These are phyloP conservation scores for Proisotoma minuta DNA, from an alignment of 2,888 invertebrate species.

Conservation along the genomic window DNA sequence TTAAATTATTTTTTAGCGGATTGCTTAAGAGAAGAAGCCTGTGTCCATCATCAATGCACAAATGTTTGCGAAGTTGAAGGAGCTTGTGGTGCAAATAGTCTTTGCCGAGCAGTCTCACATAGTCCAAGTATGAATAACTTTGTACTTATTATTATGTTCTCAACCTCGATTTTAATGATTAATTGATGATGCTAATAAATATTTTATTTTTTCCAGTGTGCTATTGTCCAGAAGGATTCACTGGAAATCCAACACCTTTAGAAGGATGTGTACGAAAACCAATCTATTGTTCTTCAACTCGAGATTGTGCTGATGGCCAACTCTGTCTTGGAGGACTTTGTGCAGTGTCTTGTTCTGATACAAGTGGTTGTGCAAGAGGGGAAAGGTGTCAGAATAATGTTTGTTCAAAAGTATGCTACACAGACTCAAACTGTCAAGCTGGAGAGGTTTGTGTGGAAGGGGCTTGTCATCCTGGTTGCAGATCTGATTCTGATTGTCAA, in stretches of 20 bases:
- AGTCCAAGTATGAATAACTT: slow-evolving; percentile 32
- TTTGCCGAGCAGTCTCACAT: slow-evolving; percentile 55
- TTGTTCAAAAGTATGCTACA: slow-evolving; percentile 80
- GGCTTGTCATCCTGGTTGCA: slow-evolving; percentile 76
- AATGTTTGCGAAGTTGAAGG: slow-evolving; percentile 73
- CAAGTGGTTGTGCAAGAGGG: slow-evolving; percentile 69
- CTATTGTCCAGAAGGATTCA: slow-evolving; percentile 76
- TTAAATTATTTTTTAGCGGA: slow-evolving; percentile 53
- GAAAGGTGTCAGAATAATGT: slow-evolving; percentile 71
- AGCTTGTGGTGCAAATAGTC: slow-evolving; percentile 69
- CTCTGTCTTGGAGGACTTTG: slow-evolving; percentile 74
- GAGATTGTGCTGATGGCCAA: slow-evolving; percentile 66
- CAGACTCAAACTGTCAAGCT: slow-evolving; percentile 81
- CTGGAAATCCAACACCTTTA: slow-evolving; percentile 78
- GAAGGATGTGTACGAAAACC: slow-evolving; percentile 83
- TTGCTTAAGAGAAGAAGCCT: slow-evolving; percentile 70
- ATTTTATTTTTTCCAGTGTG: slow-evolving; percentile 53
- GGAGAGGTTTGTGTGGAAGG: slow-evolving; percentile 83
- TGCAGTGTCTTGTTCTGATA: slow-evolving; percentile 70
- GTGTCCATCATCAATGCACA: slow-evolving; percentile 74
- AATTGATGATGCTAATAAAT: background rate
- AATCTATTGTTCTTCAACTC: slow-evolving; percentile 62
- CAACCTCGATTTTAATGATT: too few relatives aligned
- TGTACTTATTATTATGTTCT: too few relatives aligned
- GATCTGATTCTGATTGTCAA: slow-evolving; percentile 70